phyloP scores from a whole-genome alignment of 30 jellyfish, hydroid and myxozoan genomes.

The Rhopilema esculentum region DNA sequence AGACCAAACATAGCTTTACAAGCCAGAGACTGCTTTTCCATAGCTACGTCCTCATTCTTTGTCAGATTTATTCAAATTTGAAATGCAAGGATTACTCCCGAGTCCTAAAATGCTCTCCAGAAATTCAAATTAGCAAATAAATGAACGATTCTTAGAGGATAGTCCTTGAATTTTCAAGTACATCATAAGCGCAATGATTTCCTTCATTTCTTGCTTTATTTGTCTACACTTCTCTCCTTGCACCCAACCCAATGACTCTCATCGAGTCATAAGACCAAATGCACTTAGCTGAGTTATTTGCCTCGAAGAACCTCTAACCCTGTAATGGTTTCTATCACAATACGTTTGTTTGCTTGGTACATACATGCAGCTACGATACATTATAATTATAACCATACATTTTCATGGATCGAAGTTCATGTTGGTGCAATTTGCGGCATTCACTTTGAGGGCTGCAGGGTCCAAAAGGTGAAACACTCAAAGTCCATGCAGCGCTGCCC shows the following conservation, averaged over 20 bases:
- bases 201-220: too few species aligned
- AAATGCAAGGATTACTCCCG: too few species aligned
- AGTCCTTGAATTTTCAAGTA: too few species aligned
- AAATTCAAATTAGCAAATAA: background rate
- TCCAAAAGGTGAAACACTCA: conserved; percentile 4
- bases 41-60: too few species aligned
- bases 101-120: background rate
- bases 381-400: background rate
- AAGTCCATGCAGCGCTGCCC: conserved; percentile 18
- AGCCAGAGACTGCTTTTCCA: too few species aligned
- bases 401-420: conserved; percentile 44
- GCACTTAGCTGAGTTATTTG: background rate
- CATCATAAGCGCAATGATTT: too few species aligned
- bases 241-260: too few species aligned
- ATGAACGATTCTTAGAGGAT: background rate
- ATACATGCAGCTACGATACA: background rate
- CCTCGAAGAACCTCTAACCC: background rate
- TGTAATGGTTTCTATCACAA: background rate
- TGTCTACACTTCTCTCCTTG: too few species aligned
- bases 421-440: conserved; percentile 2
- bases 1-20: too few species aligned
- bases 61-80: too few species aligned
- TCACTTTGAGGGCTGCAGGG: conserved; percentile 30
- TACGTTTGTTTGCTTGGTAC: background rate
- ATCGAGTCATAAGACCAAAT: too few species aligned